phyloP scores from a whole-genome alignment of 2,797 vertebrate genomes.

The Cyprinella venusta region DNA sequence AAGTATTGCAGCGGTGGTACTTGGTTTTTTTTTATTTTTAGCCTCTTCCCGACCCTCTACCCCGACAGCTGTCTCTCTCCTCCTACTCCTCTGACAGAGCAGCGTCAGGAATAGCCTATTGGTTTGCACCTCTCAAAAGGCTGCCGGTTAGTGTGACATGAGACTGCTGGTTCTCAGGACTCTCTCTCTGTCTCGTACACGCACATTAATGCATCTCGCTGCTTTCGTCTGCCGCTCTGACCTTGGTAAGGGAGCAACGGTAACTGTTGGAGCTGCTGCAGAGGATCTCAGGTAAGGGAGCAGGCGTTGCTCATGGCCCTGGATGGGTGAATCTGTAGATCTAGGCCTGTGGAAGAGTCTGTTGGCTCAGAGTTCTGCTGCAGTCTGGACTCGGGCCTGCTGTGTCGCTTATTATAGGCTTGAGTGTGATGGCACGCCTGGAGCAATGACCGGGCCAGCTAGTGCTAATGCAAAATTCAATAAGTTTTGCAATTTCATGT shows the following conservation, averaged over 20 bases:
- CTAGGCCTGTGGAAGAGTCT: constrained; percentile 27
- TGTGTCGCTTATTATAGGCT: constrained; percentile 73
- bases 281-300: constrained; percentile 47
- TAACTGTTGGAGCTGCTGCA: constrained; percentile 20
- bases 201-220: constrained; percentile 32
- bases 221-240: constrained; percentile 3
- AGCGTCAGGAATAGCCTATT: constrained; percentile 73
- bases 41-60: constrained; percentile 72
- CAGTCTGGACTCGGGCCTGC: constrained; percentile 46
- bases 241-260: constrained; percentile 24
- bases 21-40: constrained; percentile 89
- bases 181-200: constrained; percentile 53
- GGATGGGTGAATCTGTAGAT: neutral
- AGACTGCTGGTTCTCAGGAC: constrained; percentile 48
- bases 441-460: constrained; percentile 29
- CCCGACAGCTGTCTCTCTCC: constrained; percentile 88
- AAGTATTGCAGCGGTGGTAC: constrained; percentile 59
- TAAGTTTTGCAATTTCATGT: neutral
- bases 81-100: constrained; percentile 65
- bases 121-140: constrained; percentile 52
- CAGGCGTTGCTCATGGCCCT: neutral
- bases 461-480: constrained; percentile 27
- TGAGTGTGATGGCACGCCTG: constrained; percentile 40
- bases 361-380: constrained; percentile 35
- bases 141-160: constrained; percentile 48